Base-by-base conservation (phyloP, 2,888 invertebrate species). In the Leucoptera coffeella region DNA sequence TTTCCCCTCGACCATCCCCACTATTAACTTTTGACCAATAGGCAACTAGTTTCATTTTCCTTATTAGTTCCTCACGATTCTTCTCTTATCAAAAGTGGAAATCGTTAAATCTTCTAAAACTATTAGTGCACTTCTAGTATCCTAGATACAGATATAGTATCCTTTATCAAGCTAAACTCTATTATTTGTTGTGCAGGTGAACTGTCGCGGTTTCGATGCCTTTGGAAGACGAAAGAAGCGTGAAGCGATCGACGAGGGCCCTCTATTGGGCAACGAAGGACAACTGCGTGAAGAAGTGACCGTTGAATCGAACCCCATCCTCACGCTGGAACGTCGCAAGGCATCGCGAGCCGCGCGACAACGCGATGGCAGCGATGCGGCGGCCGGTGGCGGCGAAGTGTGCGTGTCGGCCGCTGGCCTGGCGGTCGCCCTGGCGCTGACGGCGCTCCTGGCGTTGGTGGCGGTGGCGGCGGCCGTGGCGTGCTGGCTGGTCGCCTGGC, bases 391-490 rank as follows among this genome's bases (percentile, higher is more conserved):
- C 80, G 39, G 40, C 57, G 87, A 91, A 47, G 92, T 94, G 45
- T 94, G 93, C 65, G 89, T 94, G 39, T 92, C 92, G 29, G 90
- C 89, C 75, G 85, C 92, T 41, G 91, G 92, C 35, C 82, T 94
- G 47, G 89, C 93, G 40, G 89, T 93, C 45, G 90, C 93, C 38
- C 73, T 93, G 45, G 86, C 92, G 35, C 85, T 94, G 50, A 94
- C 93, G 37, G 92, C 92, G 26, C 75, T 93, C 33, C 64, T 94
- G 47, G 92, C 93, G 30, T 74, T 94, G 35, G 92, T 93, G 31
- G 92, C 93, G 30, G 92, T 94, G 30, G 93, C 93, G 14, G 88
- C 93, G 26, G 92, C 92, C 30, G 92, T 93, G 30, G 92, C 91
- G 34, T 93, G 93, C 61, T 94, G 93, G 93, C 75, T 93, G 37